Evolutionary conservation across 1,140 invertebrate species (phyloP), one percentile per base, ranked within the genome.

Genomic region (Pseudoatta argentina): DNA sequence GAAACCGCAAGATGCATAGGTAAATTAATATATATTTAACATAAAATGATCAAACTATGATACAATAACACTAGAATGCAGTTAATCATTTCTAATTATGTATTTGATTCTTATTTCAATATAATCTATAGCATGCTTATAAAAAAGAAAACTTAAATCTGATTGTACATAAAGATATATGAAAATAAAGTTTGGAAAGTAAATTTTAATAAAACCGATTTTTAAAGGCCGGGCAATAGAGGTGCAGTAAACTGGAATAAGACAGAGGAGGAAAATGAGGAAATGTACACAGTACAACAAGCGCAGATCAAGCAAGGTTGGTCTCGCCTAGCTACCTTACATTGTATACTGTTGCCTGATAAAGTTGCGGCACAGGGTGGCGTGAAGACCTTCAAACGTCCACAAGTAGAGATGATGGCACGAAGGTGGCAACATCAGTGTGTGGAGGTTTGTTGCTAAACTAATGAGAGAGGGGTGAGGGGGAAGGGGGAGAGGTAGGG

Each of bases 381-480:
- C 30, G 96, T 97, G 0, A 97, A 97, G 87, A 96, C 97, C 75
- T 99, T 99, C 93, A 98, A 99, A 93, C 96, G 98, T 27, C 98
- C 99, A 0, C 97, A 98, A 94, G 98, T 99, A 0, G 99, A 99
- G 94, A 98, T 99, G 97, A 97, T 99, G 96, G 99, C 99, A 12
- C 96, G 98, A 34, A 96, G 98, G 64, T 99, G 99, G 99, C 99
- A 99, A 94, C 99, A 99, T 95, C 98, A 99, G 87, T 99, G 99
- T 95, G 96, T 99, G 8, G 99, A 99, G 96, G 98, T 99, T 66
- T 86, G 87, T 86, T 59, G 53, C 53, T 16, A 24, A 34, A 7
- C 4, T 6, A 21, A 30, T 12, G 0, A 44, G 7, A 39, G 39
- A 44, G 0, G 10, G 8, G 0, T 8, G 39, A 7, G 8, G 8